Percentiles rank a stretch among this genome's conserved stretches.
These are phyloP conservation scores for Coreius guichenoti DNA, from an alignment of 2,797 vertebrate species.

Conservation along the genomic window DNA sequence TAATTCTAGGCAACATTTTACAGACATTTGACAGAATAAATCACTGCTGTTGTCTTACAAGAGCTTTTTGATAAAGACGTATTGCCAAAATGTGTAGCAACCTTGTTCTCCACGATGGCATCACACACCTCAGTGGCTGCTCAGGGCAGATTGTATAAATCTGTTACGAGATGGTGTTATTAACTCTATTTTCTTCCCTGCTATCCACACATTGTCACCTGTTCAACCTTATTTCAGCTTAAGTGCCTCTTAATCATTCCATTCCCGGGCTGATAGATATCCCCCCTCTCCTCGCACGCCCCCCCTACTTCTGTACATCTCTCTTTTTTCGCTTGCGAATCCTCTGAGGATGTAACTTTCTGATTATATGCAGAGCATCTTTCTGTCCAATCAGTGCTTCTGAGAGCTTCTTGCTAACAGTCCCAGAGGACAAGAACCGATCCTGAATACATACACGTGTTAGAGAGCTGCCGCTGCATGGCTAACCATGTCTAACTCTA, in stretches of 20 bases:
- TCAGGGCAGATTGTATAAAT: slow-evolving; percentile 56
- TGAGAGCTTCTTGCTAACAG: slow-evolving; percentile 82
- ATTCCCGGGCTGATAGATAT: slow-evolving; percentile 32
- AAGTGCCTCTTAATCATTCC: slow-evolving; percentile 52
- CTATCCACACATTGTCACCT: slow-evolving; percentile 58
- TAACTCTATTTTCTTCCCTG: slow-evolving; percentile 60
- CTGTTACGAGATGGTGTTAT: slow-evolving; percentile 56
- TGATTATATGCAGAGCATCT: slow-evolving; percentile 81
- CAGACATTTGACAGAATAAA: not conserved
- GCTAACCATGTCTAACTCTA: not conserved
- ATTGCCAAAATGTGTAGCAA: slow-evolving; percentile 4
- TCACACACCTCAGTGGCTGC: slow-evolving; percentile 40
- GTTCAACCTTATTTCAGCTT: slow-evolving; percentile 63
- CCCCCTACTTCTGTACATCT: not conserved
- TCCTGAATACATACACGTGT: slow-evolving; percentile 70
- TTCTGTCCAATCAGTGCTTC: slow-evolving; percentile 80
- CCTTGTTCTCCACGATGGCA: slow-evolving; percentile 8
- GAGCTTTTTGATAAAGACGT: slow-evolving; percentile 27
- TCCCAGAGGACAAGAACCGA: slow-evolving; percentile 75
- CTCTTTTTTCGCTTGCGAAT: not conserved
- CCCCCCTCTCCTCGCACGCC: not conserved
- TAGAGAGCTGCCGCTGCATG: not conserved
- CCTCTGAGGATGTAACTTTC: slow-evolving; percentile 56
- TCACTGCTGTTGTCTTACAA: not conserved
- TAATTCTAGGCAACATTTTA: not conserved